Conservation (phyloP, 2,113 vertebrate genomes). For the Procapra przewalskii region DNA sequence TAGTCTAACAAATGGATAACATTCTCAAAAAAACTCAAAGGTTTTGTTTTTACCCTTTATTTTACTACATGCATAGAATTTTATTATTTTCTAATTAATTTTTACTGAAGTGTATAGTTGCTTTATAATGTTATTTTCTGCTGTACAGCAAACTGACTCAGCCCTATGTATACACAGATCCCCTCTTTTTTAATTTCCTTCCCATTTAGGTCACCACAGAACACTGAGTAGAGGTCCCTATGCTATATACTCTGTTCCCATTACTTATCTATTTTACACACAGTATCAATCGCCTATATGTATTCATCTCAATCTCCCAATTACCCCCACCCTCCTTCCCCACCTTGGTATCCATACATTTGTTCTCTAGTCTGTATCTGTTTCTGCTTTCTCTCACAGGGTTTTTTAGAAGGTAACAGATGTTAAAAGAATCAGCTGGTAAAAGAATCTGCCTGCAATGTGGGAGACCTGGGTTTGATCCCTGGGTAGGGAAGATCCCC, state of each 20-base stretch:
- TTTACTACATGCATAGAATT: not conserved
- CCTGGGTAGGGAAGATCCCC: not conserved
- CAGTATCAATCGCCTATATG: not conserved
- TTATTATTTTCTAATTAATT: not conserved
- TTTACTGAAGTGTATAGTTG: not conserved
- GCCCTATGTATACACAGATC: not conserved
- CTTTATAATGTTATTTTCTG: not conserved
- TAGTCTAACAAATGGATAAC: not conserved
- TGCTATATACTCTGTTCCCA: not conserved
- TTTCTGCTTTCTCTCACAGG: not conserved
- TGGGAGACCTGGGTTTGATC: not conserved
- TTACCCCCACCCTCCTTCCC: not conserved
- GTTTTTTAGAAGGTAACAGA: not conserved
- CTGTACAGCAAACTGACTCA: not conserved
- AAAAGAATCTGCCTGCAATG: not conserved
- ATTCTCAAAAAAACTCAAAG: not conserved
- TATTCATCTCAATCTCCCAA: not conserved
- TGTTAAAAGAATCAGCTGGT: not conserved
- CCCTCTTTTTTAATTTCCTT: not conserved
- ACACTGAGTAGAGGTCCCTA: not conserved
- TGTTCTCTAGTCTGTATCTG: not conserved
- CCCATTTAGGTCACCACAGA: not conserved
- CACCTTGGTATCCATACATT: not conserved
- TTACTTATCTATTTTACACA: not conserved
- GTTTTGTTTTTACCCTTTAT: not conserved